A percentile compares a stretch with the other conserved stretches of the same genome.
Conservation (phyloP, 2,113 vertebrate species). For the Bubo scandiacus region DNA sequence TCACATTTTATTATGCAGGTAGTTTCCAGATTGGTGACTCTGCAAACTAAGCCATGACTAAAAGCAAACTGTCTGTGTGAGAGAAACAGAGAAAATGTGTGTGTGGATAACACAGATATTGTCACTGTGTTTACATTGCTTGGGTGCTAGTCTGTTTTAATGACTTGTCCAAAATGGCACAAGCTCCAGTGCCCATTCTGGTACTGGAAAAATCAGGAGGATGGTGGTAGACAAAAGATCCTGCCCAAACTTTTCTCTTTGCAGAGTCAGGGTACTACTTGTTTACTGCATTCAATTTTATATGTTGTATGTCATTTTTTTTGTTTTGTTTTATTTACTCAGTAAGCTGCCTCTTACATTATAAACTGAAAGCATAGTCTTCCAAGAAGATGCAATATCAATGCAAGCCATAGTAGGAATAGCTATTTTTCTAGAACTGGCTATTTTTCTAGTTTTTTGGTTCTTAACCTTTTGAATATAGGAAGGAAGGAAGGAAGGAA, state of each 20-base stretch:
- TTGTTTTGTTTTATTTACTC: background rate
- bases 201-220: fast-evolving
- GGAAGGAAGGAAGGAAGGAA: no score
- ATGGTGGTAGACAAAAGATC: background rate
- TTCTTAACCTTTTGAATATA: background rate
- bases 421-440: background rate
- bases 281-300: background rate
- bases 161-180: background rate
- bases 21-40: background rate
- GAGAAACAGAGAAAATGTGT: background rate
- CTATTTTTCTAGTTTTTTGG: background rate
- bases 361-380: background rate
- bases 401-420: background rate
- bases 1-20: background rate
- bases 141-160: background rate
- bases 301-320: background rate
- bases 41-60: background rate
- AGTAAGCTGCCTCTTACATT: background rate
- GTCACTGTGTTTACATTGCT: background rate
- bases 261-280: background rate
- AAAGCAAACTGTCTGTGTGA: background rate
- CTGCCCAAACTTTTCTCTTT: background rate
- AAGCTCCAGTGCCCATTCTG: background rate
- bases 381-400: background rate
- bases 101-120: background rate